Conservation (phyloP, 2,113 vertebrate genomes). For the Dendrocopos noguchii region DNA sequence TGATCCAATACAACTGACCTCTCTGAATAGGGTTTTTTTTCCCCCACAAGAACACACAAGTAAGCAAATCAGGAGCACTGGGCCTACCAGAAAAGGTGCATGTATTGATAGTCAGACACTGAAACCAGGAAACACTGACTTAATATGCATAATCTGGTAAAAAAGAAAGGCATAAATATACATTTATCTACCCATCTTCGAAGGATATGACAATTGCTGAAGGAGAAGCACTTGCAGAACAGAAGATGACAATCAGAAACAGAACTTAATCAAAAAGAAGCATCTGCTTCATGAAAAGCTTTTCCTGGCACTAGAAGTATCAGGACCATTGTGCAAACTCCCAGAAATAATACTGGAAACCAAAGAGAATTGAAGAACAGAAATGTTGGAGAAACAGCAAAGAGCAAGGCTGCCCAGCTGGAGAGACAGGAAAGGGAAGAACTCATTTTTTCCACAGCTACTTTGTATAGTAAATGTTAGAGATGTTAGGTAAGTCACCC, state of each 20-base stretch:
- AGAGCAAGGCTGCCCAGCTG: background rate
- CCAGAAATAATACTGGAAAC: background rate
- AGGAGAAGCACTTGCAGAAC: background rate
- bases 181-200: background rate
- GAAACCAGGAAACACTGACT: fast-evolving
- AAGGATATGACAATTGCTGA: background rate
- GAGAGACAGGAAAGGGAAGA: background rate
- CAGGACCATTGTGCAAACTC: background rate
- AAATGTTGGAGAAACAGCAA: background rate
- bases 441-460: background rate
- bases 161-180: background rate
- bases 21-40: background rate
- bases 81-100: background rate
- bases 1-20: background rate
- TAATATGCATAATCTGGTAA: background rate
- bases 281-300: background rate
- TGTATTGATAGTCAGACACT: background rate
- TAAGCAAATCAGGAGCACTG: background rate
- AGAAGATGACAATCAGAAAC: background rate
- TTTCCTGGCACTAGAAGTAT: background rate
- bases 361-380: background rate
- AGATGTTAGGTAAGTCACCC: background rate
- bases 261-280: background rate
- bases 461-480: background rate
- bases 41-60: background rate